A percentile compares a stretch with the other conserved stretches of the same genome.
These are phyloP conservation scores for Syngnathus typhle DNA, from an alignment of 2,113 vertebrate genomes.

Conservation along the genomic window DNA sequence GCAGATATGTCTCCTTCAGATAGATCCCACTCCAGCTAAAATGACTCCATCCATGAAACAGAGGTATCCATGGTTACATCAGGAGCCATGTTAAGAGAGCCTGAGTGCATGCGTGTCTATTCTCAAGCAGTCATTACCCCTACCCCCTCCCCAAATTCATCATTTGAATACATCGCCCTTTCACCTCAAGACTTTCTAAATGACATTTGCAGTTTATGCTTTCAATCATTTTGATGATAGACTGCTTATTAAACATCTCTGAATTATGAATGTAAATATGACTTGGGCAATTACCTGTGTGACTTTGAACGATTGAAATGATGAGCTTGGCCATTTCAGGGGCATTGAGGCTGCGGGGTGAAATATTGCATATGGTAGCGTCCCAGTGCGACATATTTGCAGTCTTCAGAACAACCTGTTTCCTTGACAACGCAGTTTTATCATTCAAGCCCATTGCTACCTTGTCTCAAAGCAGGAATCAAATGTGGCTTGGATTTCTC, in stretches of 20 bases:
- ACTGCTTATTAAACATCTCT: conserved; percentile 41
- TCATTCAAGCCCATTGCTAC: conserved; percentile 72
- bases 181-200: conserved; percentile 48
- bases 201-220: conserved; percentile 36
- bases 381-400: conserved; percentile 63
- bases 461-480: conserved; percentile 63
- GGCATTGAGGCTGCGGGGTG: conserved; percentile 56
- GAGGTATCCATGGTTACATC: conserved; percentile 76
- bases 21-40: conserved; percentile 70
- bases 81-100: conserved; percentile 68
- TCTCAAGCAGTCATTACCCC: conserved; percentile 58
- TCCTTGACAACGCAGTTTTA: conserved; percentile 78
- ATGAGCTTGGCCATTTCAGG: conserved; percentile 29
- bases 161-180: conserved; percentile 46
- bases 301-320: conserved; percentile 27
- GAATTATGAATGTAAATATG: conserved; percentile 52
- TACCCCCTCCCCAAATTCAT: conserved; percentile 45
- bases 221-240: conserved; percentile 37
- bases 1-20: conserved; percentile 56
- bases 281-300: conserved; percentile 44
- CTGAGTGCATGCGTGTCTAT: conserved; percentile 48
- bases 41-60: conserved; percentile 71
- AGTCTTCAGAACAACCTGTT: conserved; percentile 72
- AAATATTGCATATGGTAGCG: conserved; percentile 63
- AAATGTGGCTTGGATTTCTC: conserved; percentile 57